Percentiles rank a stretch among this genome's conserved stretches.
Conservation (phyloP, 2,797 vertebrate genomes). For the Margarornis squamiger region DNA sequence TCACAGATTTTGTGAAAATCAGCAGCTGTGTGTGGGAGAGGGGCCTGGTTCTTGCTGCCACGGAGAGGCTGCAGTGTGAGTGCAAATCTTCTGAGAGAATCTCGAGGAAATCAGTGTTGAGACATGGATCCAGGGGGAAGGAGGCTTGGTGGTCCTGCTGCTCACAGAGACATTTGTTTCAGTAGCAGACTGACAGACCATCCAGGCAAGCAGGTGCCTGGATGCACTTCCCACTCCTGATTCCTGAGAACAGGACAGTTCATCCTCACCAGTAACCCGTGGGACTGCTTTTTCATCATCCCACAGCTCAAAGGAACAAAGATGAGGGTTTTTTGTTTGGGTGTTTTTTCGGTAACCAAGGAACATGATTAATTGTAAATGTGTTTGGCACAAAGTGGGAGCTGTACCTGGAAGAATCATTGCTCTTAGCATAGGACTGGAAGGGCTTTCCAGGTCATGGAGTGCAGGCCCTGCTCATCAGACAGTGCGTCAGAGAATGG, state of each 20-base stretch:
- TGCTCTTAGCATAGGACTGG: background rate
- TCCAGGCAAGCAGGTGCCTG: background rate
- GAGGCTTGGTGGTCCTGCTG: slow-evolving; percentile 21
- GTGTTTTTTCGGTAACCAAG: background rate
- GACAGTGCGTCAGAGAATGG: background rate
- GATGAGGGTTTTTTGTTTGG: fast-evolving
- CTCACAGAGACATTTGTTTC: background rate
- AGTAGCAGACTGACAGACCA: background rate
- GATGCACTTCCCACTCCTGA: background rate
- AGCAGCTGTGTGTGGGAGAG: slow-evolving; percentile 48
- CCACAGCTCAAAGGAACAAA: background rate
- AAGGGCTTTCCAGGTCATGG: background rate
- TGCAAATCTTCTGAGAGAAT: background rate
- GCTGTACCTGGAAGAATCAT: background rate
- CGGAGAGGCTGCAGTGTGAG: slow-evolving; percentile 18
- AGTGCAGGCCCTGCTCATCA: background rate
- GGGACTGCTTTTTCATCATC: background rate
- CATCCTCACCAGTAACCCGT: background rate
- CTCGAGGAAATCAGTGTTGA: slow-evolving; percentile 3
- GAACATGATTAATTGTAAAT: background rate
- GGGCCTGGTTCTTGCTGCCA: background rate
- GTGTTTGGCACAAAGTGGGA: background rate
- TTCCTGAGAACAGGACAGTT: background rate
- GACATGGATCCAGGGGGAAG: background rate
- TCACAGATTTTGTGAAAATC: slow-evolving; percentile 40